Percentiles rank a stretch among this genome's conserved stretches.
Evolutionary conservation across 2,113 vertebrate species (phyloP).

Genomic region (Mustela nigripes): DNA sequence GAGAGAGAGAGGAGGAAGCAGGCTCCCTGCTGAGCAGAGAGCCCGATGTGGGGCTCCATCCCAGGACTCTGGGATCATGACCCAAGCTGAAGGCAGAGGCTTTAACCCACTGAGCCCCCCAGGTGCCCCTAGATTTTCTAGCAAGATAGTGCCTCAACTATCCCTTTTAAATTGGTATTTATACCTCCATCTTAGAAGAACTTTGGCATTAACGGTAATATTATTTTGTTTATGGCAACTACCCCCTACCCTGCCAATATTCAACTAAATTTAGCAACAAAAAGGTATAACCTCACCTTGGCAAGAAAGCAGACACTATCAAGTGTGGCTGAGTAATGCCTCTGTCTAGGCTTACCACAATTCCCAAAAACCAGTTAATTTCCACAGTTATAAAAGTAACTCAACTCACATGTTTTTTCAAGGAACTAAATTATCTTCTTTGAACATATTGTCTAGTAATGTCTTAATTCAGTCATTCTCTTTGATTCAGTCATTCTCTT

Average conservation of each 20-base stretch:
- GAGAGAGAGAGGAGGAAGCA: no score
- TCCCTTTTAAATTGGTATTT: background rate
- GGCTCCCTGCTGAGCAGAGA: no score
- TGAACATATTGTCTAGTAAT: background rate
- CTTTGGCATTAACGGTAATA: background rate
- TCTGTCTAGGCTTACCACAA: background rate
- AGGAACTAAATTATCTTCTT: background rate
- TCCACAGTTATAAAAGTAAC: background rate
- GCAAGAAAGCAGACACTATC: background rate
- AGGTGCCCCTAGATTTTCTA: background rate
- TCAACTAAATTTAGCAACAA: constrained; percentile 6
- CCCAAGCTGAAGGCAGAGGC: no score
- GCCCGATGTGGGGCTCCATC: no score
- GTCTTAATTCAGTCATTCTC: constrained; percentile 31
- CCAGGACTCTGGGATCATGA: no score
- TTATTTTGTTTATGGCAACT: background rate
- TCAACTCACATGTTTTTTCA: background rate
- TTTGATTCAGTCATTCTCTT: background rate
- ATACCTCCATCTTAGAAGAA: background rate
- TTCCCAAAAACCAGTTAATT: background rate
- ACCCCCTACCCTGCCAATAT: background rate
- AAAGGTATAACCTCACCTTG: background rate
- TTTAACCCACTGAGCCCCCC: no score
- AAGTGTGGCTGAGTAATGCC: background rate
- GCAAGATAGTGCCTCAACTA: background rate